These are phyloP conservation scores for Paracanthobrama guichenoti DNA, from an alignment of 2,113 vertebrate species.

Conservation along the genomic window DNA sequence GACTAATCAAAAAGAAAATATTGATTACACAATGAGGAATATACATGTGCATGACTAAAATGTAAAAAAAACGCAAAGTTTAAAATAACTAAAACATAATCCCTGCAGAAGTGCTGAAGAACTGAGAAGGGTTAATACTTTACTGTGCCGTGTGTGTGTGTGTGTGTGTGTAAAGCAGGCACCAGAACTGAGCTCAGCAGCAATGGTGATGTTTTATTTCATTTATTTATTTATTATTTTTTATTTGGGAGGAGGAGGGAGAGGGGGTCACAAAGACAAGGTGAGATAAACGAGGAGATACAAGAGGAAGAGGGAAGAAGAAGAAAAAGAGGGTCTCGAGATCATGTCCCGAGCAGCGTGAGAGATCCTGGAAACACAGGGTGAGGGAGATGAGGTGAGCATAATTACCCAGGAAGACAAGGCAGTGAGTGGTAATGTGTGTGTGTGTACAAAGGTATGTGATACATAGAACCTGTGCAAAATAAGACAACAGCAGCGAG, in stretches of 20 bases:
- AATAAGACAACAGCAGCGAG: slow-evolving; percentile 6
- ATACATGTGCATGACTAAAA: neutral
- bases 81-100: slow-evolving; percentile 1
- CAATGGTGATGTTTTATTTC: slow-evolving; percentile 3
- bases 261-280: neutral
- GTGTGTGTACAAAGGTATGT: slow-evolving; percentile 24
- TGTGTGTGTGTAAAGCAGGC: neutral
- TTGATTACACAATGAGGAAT: neutral
- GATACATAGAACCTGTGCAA: slow-evolving; percentile 26
- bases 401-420: slow-evolving; percentile 32
- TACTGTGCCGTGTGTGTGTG: neutral
- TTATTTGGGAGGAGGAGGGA: neutral
- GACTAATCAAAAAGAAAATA: neutral
- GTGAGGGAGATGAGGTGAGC: neutral
- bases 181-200: neutral
- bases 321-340: neutral
- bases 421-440: slow-evolving; percentile 24
- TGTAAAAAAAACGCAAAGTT: neutral
- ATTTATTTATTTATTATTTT: slow-evolving; percentile 27
- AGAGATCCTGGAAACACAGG: slow-evolving; percentile 3
- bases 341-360: neutral
- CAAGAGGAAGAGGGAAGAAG: neutral
- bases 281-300: slow-evolving; percentile 12
- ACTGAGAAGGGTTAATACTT: slow-evolving; percentile 7
- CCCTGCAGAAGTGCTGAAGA: slow-evolving; percentile 31